phyloP scores from a whole-genome alignment of 2,113 vertebrate genomes.

The Argyrosomus japonicus region DNA sequence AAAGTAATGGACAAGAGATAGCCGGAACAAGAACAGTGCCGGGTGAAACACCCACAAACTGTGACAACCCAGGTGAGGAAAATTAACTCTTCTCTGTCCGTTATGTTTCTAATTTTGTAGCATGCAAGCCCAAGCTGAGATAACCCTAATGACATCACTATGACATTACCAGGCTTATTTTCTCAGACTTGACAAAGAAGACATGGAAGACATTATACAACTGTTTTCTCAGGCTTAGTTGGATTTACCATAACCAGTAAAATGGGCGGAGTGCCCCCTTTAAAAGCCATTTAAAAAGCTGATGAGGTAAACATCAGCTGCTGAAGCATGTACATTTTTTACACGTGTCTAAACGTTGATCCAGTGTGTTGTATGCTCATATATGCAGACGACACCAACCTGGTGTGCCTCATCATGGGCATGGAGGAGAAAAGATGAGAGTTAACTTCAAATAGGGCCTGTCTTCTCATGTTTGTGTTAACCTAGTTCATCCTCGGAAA shows the following conservation, averaged over 20 bases:
- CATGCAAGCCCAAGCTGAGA: neutral
- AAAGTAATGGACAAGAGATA: slow-evolving; percentile 79
- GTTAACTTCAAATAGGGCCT: neutral
- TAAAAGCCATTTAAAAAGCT: neutral
- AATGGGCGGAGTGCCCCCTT: neutral
- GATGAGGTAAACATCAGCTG: neutral
- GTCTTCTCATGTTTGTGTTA: neutral
- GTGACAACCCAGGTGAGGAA: slow-evolving; percentile 81
- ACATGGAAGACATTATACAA: neutral
- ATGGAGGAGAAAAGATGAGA: neutral
- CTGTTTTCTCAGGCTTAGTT: neutral
- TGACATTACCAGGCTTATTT: neutral
- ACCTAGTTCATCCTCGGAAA: neutral
- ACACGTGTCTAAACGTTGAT: neutral
- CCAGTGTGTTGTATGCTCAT: neutral
- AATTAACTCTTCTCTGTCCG: neutral
- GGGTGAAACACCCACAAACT: slow-evolving; percentile 68
- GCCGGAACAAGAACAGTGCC: slow-evolving; percentile 80
- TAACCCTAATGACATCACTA: neutral
- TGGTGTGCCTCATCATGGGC: neutral
- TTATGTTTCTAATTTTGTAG: neutral
- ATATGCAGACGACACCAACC: slow-evolving; percentile 3
- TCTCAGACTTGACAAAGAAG: neutral
- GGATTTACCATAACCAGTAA: neutral
- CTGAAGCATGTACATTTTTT: neutral